Evolutionary conservation across 2,888 invertebrate species (phyloP), one percentile per base, ranked within the genome.

Genomic region (Dasysyrphus albostriatus): DNA sequence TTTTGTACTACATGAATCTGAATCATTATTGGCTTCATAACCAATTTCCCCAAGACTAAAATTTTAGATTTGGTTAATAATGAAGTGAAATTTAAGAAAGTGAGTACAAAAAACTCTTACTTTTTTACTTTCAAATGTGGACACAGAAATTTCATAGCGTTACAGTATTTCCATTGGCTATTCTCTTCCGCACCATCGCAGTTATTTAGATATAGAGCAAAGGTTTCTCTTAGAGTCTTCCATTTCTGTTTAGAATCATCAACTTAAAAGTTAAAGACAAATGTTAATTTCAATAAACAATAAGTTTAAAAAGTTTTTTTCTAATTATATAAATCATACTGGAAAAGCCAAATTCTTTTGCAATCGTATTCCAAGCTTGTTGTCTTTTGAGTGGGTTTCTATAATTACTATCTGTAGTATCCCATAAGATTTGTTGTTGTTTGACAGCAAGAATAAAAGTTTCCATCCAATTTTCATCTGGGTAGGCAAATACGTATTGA

Each of bases 351-450:
- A 34, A 65, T 10, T 49, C 34, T 6, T 67, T 67, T 7, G 67
- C 67, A 67, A 67, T 67, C 12, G 2, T 37, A 67, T 67, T 67
- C 67, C 67, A 67, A 19, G 47, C 67, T 49, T 67, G 67, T 49
- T 67, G 67, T 8, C 34, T 49, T 67, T 49, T 49, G 0, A 67
- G 34, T 16, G 49, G 5, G 3, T 37, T 67, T 34, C 37, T 67
- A 37, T 34, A 67, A 12, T 49, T 67, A 16, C 0, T 19, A 10
- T 67, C 49, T 5, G 12, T 49, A 19, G 49, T 34, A 19, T 67
- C 49, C 67, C 67, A 67, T 34, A 67, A 19, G 7, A 49, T 37
- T 9, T 12, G 19, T 9, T 67, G 34, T 19, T 67, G 16, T 67
- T 67, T 14, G 5, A 67, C 19, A 6, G 49, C 14, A 14, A 14